phyloP scores from a whole-genome alignment of 1,140 invertebrate genomes.

The Drosophila melanogaster region Release_6_plus_ISO1_MT NT_033777.3:31982001-31982500 shows the following conservation, averaged over 20 bases:
- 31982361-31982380: not conserved
- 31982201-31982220: not conserved
- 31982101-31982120: too few relatives aligned
- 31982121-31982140: not conserved
- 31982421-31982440: too few relatives aligned
- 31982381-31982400: too few relatives aligned
- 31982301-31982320: conserved; percentile 20
- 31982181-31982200: not conserved
- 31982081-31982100: too few relatives aligned
- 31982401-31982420: too few relatives aligned
- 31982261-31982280: conserved; percentile 44
- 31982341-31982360: conserved; percentile 1
- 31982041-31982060: too few relatives aligned
- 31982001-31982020: too few relatives aligned
- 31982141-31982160: not conserved
- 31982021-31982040: too few relatives aligned
- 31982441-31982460: too few relatives aligned
- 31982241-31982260: conserved; percentile 22
- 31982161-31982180: not conserved
- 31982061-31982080: too few relatives aligned
- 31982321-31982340: conserved; percentile 10
- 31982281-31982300: conserved; percentile 34
- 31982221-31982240: conserved; percentile 15
- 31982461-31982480: too few relatives aligned
- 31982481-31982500: too few relatives aligned